Percentiles rank a stretch among this genome's conserved stretches.
phyloP scores from a whole-genome alignment of 2,797 vertebrate genomes.

The Fundulus diaphanus region DNA sequence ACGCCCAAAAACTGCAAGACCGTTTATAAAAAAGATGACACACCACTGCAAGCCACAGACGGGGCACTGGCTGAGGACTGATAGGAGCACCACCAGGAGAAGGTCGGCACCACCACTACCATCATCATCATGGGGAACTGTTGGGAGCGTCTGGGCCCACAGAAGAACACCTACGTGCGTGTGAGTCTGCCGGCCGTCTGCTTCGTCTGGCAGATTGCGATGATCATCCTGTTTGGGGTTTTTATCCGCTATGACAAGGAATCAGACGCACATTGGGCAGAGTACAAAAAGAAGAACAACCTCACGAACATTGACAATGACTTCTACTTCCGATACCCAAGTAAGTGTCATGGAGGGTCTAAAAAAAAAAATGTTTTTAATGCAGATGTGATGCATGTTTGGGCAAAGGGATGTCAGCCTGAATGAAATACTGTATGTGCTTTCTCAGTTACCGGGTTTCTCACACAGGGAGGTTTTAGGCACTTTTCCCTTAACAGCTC shows the following conservation, averaged over 20 bases:
- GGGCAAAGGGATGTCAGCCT: neutral
- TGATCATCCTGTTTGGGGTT: slow-evolving; percentile 92
- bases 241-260: slow-evolving; percentile 88
- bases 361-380: neutral
- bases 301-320: slow-evolving; percentile 88
- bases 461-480: neutral
- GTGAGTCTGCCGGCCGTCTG: slow-evolving; percentile 87
- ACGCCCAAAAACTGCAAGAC: slow-evolving; percentile 41
- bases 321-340: slow-evolving; percentile 97
- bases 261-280: slow-evolving; percentile 82
- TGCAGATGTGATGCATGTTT: neutral
- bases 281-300: slow-evolving; percentile 66
- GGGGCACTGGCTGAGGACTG: neutral
- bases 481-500: neutral
- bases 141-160: slow-evolving; percentile 27
- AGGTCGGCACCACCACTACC: slow-evolving; percentile 12
- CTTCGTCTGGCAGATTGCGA: slow-evolving; percentile 87
- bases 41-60: slow-evolving; percentile 23
- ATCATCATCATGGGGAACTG: slow-evolving; percentile 73
- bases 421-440: neutral
- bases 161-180: slow-evolving; percentile 86
- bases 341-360: slow-evolving; percentile 84
- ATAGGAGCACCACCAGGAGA: slow-evolving; percentile 22
- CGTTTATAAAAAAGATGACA: slow-evolving; percentile 34
- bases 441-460: neutral